These are phyloP conservation scores for Falco concolor DNA, from an alignment of 2,797 vertebrate genomes.

Conservation along the genomic window DNA sequence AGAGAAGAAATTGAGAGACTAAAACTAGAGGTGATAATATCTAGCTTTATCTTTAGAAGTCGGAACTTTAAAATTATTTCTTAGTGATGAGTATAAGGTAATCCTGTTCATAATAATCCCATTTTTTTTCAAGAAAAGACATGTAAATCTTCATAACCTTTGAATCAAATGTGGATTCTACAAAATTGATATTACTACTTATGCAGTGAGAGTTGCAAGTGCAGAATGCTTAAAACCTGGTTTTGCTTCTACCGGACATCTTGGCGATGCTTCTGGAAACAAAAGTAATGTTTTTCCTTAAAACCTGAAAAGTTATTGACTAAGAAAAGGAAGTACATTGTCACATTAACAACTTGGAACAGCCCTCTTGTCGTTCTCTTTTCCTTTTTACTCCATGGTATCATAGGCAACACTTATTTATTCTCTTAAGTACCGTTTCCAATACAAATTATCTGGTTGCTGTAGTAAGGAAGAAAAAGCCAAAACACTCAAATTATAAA, in stretches of 20 bases:
- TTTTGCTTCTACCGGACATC: background rate
- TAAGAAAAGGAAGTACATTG: background rate
- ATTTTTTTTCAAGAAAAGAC: background rate
- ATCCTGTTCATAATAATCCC: background rate
- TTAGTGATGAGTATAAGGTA: background rate
- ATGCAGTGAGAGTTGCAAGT: background rate
- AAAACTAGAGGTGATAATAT: conserved; percentile 78
- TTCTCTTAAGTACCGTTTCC: background rate
- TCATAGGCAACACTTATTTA: background rate
- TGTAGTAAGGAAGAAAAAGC: background rate
- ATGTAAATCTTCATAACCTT: background rate
- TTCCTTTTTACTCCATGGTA: background rate
- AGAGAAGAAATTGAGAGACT: conserved; percentile 82
- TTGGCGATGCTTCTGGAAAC: background rate
- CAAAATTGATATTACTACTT: background rate
- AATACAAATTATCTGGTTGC: background rate
- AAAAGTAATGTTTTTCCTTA: background rate
- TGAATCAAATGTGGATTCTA: background rate
- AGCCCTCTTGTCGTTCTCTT: background rate
- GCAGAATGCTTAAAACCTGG: background rate
- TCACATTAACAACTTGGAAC: background rate
- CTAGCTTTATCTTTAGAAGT: background rate
- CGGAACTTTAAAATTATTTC: background rate
- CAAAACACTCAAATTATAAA: background rate
- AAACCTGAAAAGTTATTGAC: background rate